Conservation (phyloP, 2,888 invertebrate species). For the Cepaea hortensis region DNA sequence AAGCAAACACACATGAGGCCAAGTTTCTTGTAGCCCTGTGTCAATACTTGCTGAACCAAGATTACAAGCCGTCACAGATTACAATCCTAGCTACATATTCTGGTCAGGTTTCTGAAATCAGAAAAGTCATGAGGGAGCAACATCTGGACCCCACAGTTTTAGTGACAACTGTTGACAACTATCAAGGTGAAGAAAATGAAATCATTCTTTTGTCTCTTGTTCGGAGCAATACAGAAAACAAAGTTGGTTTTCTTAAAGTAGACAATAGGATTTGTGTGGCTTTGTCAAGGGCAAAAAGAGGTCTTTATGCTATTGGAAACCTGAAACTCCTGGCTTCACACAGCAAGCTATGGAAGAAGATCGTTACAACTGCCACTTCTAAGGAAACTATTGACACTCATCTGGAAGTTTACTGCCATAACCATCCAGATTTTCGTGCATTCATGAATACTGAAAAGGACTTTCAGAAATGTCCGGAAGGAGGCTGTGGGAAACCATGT, state of each 20-base stretch:
- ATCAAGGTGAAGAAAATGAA: constrained; percentile 71
- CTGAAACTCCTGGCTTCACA: constrained; percentile 8
- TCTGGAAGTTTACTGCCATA: constrained; percentile 61
- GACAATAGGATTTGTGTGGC: constrained; percentile 72
- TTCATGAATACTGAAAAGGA: constrained; percentile 50
- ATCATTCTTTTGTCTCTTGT: constrained; percentile 74
- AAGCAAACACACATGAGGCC: constrained; percentile 64
- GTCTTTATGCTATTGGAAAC: constrained; percentile 74
- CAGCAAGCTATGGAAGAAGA: constrained; percentile 46
- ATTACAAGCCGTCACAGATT: constrained; percentile 63
- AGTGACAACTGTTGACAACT: too few species aligned
- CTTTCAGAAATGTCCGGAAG: constrained; percentile 57
- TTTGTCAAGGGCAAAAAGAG: constrained; percentile 71
- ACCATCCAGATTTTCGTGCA: constrained; percentile 58
- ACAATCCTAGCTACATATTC: constrained; percentile 72
- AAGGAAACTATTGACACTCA: constrained; percentile 44
- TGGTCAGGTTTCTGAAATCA: constrained; percentile 35
- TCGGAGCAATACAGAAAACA: constrained; percentile 67
- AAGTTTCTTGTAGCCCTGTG: constrained; percentile 63
- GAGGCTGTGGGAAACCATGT: constrained; percentile 60
- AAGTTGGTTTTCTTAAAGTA: constrained; percentile 69
- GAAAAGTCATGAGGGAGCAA: constrained; percentile 46
- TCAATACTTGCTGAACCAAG: constrained; percentile 68
- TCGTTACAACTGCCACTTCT: constrained; percentile 32
- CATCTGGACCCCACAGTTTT: too few species aligned